Evolutionary conservation across 2,113 vertebrate genomes (phyloP).

Genomic region (Cochlearius cochlearius): DNA sequence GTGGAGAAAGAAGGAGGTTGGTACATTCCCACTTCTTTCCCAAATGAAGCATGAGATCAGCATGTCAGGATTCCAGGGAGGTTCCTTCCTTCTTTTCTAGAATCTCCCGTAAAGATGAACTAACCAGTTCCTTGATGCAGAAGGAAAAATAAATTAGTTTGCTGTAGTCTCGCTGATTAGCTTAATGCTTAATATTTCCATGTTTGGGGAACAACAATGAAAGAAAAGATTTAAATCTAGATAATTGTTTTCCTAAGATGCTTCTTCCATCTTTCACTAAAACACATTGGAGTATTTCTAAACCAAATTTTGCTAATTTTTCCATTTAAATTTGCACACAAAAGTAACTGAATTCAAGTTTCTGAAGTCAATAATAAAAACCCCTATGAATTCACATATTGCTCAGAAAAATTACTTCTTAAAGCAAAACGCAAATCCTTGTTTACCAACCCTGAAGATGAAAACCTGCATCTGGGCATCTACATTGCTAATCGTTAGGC

Average conservation of each 20-base stretch:
- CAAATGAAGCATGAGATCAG: neutral
- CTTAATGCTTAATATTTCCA: neutral
- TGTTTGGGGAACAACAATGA: neutral
- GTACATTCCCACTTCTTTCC: neutral
- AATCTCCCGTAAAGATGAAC: neutral
- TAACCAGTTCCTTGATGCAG: neutral
- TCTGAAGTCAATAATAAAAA: neutral
- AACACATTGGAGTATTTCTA: neutral
- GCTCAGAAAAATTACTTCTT: neutral
- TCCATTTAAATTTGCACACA: neutral
- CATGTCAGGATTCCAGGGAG: neutral
- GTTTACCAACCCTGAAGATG: neutral
- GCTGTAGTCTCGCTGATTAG: neutral
- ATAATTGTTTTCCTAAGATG: neutral
- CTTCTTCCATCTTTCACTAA: neutral
- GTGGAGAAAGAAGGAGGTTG: neutral
- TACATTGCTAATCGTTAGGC: rapidly evolving
- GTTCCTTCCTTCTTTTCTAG: neutral
- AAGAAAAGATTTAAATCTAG: neutral
- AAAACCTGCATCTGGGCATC: neutral
- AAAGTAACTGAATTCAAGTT: neutral
- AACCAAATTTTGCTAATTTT: neutral
- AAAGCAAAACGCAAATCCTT: neutral
- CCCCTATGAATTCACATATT: neutral
- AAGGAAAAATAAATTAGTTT: neutral